Evolutionary conservation across 2,797 vertebrate genomes (phyloP), one percentile per base, ranked within the genome.

Genomic region (Meriones psammophilus): DNA sequence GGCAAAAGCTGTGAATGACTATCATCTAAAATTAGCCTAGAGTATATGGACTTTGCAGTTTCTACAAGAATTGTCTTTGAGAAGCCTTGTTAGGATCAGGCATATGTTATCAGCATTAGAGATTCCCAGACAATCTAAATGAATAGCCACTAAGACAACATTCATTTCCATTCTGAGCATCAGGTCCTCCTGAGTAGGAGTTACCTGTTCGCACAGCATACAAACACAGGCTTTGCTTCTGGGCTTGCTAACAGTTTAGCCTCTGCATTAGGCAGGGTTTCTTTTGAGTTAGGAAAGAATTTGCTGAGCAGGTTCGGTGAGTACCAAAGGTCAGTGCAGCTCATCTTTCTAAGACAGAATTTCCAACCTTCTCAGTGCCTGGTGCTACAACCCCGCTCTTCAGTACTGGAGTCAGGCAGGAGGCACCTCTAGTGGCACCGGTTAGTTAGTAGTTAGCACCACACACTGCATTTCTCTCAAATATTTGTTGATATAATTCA

Each of bases 251-350:
- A 56, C 54, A 71, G 30, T 36, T 87, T 84, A 94, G 62, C 71
- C 12, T 92, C 42, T 42, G 93, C 88, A 33, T 1, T 26, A 18
- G 30, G 66, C 92, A 30, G 91, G 74, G 68, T 42, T 90, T 91
- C 83, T 91, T 89, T 86, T 96, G 77, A 71, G 42, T 60, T 92
- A 90, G 87, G 83, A 96, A 89, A 92, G 22, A 88, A 94, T 93
- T 91, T 66, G 79, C 85, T 96, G 93, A 95, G 93, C 36, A 94
- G 92, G 83, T 93, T 77, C 8, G 0, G 22, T 42, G 22, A 81
- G 5, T 20, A 60, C 28, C 24, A 86, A 88, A 93, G 73, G 73
- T 92, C 81, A 91, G 30, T 50, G 68, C 8, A 69, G 69, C 54
- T 96, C 80, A 89, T 89, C 39, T 78, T 86, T 88, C 84, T 60